Base-by-base conservation (phyloP, 2,797 vertebrate genomes). In the Clarias platycephalus region DNA sequence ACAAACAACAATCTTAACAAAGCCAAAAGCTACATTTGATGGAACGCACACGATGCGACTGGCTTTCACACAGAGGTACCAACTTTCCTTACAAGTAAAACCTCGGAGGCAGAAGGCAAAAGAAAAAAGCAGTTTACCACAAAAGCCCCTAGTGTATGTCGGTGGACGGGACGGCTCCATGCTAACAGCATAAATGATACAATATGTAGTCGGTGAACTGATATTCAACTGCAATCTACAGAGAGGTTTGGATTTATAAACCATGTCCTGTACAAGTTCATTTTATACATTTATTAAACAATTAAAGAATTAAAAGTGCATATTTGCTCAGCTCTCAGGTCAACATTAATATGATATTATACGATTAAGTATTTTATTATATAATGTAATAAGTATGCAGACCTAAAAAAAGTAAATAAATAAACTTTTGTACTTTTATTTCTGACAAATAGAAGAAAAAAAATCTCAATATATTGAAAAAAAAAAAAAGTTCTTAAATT, bases 1-100 rank as follows among this genome's bases (percentile, higher is more conserved):
- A 80, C 40, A 80, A 80, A 80, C 57, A 77, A 79, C 58, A 28
- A 53, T 26, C 40, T 80, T 64, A 49, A 78, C 24, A 78, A 78
- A 80, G 60, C 77, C 77, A 80, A 66, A 49, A 64, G n/a, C 62
- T 64, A 64, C 77, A 80, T 80, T 64, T 49, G 2, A 64, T 20
- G 44, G 77, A 64, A 79, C 60, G 7, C 77, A 64, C 76, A 78
- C 76, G 76, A 78, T 40, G 76, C 58, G 2, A 78, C 34, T 78
- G 57, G 57, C 58, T 78, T 78, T 62, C 76, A 78, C 37, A 79
- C 58, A 64, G 77, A 64, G 60, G 60, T 79, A 63, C 77, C 60
- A 64, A 49, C 60, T 79, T 79, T 79, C 77, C 62, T 80, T 64
- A 79, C 34, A 26, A 49, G 62, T 80, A 49, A 49, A 80, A 49